Percentiles rank a stretch among this genome's conserved stretches.
These are phyloP conservation scores for Anthopleura xanthogrammica DNA, from an alignment of 92 coral and sea anemone genomes.

Conservation along the genomic window DNA sequence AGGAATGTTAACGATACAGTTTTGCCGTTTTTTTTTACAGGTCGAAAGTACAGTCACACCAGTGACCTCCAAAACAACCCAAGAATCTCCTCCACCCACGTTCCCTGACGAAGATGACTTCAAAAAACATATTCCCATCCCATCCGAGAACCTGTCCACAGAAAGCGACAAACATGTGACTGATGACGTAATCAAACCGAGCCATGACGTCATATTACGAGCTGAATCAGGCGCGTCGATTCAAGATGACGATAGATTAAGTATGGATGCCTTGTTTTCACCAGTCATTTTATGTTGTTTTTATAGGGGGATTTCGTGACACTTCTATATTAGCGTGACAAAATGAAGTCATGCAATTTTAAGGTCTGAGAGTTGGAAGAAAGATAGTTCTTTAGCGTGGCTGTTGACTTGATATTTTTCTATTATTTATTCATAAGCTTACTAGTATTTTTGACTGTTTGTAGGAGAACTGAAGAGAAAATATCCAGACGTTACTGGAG, in stretches of 20 bases:
- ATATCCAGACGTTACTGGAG: conserved; percentile 94
- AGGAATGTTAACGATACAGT: neutral
- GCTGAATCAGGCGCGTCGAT: conserved; percentile 14
- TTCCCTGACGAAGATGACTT: conserved; percentile 53
- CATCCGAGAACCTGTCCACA: conserved; percentile 70
- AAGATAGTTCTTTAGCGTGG: no score
- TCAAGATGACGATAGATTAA: conserved; percentile 14
- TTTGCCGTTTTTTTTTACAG: conserved; percentile 3
- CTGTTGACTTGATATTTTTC: neutral
- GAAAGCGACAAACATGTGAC: conserved; percentile 31
- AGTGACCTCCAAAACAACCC: conserved; percentile 3
- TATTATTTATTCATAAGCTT: neutral
- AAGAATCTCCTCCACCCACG: conserved; percentile 20
- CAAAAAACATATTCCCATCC: conserved; percentile 75
- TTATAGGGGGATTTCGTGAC: no score
- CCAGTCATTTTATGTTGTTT: no score
- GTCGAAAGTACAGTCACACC: conserved; percentile 22
- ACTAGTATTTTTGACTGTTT: neutral
- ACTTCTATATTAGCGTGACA: no score
- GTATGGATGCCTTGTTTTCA: neutral
- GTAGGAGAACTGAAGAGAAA: conserved; percentile 71
- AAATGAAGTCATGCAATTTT: no score
- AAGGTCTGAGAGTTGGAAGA: neutral
- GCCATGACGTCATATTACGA: neutral
- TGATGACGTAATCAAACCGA: conserved; percentile 8